phyloP scores from a whole-genome alignment of 2,888 invertebrate genomes.

The Cremastobaeus sp. region DNA sequence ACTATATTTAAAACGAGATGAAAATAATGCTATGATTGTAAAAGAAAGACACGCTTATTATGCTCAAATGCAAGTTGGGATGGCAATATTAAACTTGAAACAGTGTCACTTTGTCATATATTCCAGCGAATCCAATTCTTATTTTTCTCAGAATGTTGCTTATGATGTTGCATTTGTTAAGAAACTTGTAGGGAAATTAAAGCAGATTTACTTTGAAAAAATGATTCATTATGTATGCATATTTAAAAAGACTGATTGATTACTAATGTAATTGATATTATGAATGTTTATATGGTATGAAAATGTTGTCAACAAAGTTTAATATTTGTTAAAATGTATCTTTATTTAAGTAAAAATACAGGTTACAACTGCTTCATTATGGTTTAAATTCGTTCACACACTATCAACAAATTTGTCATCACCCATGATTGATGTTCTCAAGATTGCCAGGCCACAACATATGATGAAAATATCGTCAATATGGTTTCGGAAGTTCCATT shows the following conservation, averaged over 20 bases:
- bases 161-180: neutral
- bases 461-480: slow-evolving; percentile 45
- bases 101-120: slow-evolving; percentile 19
- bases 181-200: neutral
- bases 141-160: neutral
- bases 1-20: neutral
- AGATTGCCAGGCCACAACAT: neutral
- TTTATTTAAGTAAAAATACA: no score
- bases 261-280: neutral
- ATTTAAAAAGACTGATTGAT: no score
- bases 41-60: slow-evolving; percentile 29
- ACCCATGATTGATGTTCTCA: neutral
- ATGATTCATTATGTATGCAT: slow-evolving; percentile 14
- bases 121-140: slow-evolving; percentile 4
- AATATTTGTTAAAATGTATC: no score
- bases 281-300: no score
- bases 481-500: slow-evolving; percentile 10
- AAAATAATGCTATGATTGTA: neutral
- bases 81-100: slow-evolving; percentile 24
- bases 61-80: slow-evolving; percentile 31
- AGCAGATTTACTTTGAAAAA: slow-evolving; percentile 4
- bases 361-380: no score
- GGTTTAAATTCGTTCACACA: neutral
- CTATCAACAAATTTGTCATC: slow-evolving; percentile 5
- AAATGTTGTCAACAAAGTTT: no score